Evolutionary conservation across 2,888 invertebrate genomes (phyloP).

Genomic region (Daptonema setosum): DNA sequence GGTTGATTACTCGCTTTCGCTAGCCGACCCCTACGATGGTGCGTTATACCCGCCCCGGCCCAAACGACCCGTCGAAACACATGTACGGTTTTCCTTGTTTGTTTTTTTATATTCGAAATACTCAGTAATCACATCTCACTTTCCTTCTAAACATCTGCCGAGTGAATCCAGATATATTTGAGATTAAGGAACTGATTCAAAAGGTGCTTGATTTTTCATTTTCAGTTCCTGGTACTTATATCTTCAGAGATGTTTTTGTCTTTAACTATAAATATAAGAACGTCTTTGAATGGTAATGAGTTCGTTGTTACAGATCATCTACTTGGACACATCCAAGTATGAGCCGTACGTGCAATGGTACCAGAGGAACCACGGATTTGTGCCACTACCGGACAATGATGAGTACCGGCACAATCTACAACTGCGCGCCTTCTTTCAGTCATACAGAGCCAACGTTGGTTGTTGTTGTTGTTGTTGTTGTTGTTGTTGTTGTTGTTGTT

Average conservation of each 20-base stretch:
- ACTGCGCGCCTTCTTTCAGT: not conserved
- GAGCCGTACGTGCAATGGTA: slow-evolving; percentile 4
- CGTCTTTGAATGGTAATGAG: too few relatives aligned
- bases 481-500: not conserved
- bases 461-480: not conserved
- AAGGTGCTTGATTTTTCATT: not conserved
- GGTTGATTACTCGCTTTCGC: too few relatives aligned
- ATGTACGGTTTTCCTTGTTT: not conserved
- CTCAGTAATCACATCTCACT: not conserved
- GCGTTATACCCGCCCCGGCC: too few relatives aligned
- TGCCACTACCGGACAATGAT: slow-evolving; percentile 17
- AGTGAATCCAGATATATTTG: not conserved
- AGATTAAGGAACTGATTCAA: not conserved
- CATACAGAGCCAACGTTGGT: too few relatives aligned
- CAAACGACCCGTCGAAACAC: not conserved
- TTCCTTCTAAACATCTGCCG: not conserved
- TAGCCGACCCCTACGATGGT: too few relatives aligned
- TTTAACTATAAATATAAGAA: too few relatives aligned
- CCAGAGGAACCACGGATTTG: slow-evolving; percentile 2
- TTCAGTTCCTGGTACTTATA: not conserved
- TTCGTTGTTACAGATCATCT: slow-evolving; percentile 6
- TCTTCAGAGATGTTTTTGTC: not conserved
- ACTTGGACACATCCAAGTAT: slow-evolving; percentile 6
- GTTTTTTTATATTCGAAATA: not conserved
- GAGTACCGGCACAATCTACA: not conserved